Conservation (phyloP, 2,888 invertebrate species). For the Timema podura region DNA sequence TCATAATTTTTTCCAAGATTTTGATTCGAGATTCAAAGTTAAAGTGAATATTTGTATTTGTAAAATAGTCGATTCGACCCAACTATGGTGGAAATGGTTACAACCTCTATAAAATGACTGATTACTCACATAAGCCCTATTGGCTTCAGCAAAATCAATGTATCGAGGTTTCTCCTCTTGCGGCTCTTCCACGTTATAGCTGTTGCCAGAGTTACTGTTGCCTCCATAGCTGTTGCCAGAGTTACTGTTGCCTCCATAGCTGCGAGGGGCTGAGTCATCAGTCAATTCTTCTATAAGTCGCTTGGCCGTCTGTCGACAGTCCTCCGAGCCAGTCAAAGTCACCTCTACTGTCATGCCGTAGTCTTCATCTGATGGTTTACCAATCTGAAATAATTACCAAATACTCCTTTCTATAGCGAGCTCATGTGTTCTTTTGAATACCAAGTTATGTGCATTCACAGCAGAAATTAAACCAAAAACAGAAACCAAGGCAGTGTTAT, state of each 20-base stretch:
- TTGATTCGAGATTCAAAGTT: too few species aligned
- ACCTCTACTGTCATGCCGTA: conserved; percentile 44
- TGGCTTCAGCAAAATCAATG: conserved; percentile 58
- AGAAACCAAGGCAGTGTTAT: too few species aligned
- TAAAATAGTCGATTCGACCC: too few species aligned
- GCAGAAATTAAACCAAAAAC: background rate
- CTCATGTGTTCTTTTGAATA: too few species aligned
- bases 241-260: conserved; percentile 39
- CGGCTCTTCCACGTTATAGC: background rate
- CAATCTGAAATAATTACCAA: conserved; percentile 35
- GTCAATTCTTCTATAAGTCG: conserved; percentile 37
- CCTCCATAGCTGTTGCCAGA: conserved; percentile 18
- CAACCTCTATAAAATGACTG: too few species aligned
- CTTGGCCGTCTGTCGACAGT: conserved; percentile 49
- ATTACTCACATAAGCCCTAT: conserved; percentile 47
- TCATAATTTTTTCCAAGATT: too few species aligned
- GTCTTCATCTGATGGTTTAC: conserved; percentile 39
- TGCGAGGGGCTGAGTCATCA: conserved; percentile 44
- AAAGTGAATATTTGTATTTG: too few species aligned
- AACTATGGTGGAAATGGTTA: too few species aligned
- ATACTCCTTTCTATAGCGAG: too few species aligned
- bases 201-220: conserved; percentile 1
- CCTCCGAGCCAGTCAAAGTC: conserved; percentile 50
- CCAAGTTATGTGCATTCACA: background rate
- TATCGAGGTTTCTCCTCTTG: conserved; percentile 12